These are phyloP conservation scores for Stichodactyla mertensii DNA, from an alignment of 64 coral and sea anemone species.

Conservation along the genomic window DNA sequence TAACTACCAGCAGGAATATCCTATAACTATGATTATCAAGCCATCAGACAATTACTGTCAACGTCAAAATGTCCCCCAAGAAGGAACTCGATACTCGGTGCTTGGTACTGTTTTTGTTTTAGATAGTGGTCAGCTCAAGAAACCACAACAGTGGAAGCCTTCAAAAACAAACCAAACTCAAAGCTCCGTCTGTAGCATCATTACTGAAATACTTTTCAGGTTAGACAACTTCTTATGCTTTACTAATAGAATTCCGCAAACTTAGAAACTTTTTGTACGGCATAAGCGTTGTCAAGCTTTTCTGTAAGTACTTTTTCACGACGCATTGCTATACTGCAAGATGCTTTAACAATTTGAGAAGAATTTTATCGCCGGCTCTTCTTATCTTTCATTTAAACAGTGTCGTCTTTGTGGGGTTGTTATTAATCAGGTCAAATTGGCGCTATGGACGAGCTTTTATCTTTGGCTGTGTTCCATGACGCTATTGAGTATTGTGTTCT, in stretches of 20 bases:
- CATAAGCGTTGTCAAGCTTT: not conserved
- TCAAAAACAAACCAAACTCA: not conserved
- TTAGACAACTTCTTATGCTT: not conserved
- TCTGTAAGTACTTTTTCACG: not conserved
- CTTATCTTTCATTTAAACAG: not conserved
- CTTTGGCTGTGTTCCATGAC: not conserved
- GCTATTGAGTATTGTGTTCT: not conserved
- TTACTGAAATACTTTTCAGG: not conserved
- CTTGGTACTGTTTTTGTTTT: not conserved
- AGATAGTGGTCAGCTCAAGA: not conserved
- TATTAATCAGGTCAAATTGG: not conserved
- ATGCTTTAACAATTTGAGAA: not conserved
- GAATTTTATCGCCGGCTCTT: not conserved
- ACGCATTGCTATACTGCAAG: not conserved
- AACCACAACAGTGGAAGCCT: not conserved
- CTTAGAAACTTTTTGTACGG: not conserved
- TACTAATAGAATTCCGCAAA: not conserved
- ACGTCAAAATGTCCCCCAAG: not conserved
- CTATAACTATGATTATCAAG: not conserved
- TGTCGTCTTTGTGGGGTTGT: not conserved
- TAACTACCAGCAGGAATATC: not conserved
- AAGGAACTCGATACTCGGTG: not conserved
- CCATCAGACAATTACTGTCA: slow-evolving; percentile 19
- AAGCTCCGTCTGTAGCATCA: not conserved
- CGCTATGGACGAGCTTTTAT: not conserved